These are phyloP conservation scores for Rhimphoctona megacephalus DNA, from an alignment of 2,888 invertebrate genomes.

Conservation along the genomic window DNA sequence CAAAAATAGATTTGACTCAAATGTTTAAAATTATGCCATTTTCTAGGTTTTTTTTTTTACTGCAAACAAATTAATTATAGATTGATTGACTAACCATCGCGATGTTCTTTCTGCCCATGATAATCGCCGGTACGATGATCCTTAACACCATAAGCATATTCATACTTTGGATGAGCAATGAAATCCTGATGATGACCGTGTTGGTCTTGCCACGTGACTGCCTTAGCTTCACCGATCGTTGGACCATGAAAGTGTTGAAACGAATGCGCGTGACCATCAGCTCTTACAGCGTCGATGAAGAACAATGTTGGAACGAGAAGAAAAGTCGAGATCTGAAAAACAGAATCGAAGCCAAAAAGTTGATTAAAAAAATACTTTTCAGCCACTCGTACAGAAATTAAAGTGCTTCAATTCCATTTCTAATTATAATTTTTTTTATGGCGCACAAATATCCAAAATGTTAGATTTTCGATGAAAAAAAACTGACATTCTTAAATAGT, in stretches of 20 bases:
- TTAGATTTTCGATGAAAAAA: neutral
- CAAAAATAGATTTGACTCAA: neutral
- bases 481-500: neutral
- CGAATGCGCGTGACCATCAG: slow-evolving; percentile 80
- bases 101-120: slow-evolving; percentile 84
- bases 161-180: slow-evolving; percentile 82
- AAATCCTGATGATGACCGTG: slow-evolving; percentile 83
- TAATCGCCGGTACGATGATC: slow-evolving; percentile 83
- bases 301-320: slow-evolving; percentile 58
- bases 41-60: neutral
- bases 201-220: slow-evolving; percentile 80
- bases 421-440: too few species aligned
- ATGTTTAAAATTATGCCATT: neutral
- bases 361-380: neutral
- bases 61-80: neutral
- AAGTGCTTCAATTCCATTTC: neutral
- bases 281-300: slow-evolving; percentile 48
- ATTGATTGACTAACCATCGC: slow-evolving; percentile 80
- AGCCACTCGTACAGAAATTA: neutral
- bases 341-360: neutral
- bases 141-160: slow-evolving; percentile 82
- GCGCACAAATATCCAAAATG: too few species aligned
- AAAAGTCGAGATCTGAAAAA: slow-evolving; percentile 31
- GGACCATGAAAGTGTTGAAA: slow-evolving; percentile 83
- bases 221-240: slow-evolving; percentile 79